phyloP scores from a whole-genome alignment of 23 tunicate genomes.

The Ascidia mentula region DNA sequence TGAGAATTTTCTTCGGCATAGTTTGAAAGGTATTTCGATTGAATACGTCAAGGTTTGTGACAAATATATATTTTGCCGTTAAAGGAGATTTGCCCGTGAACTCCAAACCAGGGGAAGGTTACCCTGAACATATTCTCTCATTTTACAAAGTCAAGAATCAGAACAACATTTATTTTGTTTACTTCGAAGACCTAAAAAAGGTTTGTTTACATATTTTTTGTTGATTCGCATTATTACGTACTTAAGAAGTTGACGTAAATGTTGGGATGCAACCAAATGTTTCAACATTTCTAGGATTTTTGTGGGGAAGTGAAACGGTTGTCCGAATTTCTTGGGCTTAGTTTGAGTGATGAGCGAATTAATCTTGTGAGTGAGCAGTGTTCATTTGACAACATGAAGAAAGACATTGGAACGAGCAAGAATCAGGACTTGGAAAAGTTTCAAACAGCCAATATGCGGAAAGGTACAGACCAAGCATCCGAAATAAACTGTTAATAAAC shows the following conservation, averaged over 20 bases:
- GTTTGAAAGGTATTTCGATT: background rate
- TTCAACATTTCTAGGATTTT: background rate
- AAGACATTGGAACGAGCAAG: background rate
- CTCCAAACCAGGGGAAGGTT: constrained; percentile 32
- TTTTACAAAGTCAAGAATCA: constrained; percentile 29
- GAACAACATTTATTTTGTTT: constrained; percentile 33
- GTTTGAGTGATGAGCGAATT: background rate
- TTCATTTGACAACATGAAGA: background rate
- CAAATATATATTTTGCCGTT: background rate
- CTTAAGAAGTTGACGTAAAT: background rate
- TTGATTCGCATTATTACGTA: background rate
- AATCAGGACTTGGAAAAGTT: background rate
- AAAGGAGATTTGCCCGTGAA: constrained; percentile 43
- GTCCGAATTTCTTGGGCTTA: background rate
- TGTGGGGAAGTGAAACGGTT: background rate
- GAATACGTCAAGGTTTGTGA: background rate
- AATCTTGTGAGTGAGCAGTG: background rate
- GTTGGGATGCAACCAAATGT: background rate
- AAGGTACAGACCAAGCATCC: background rate
- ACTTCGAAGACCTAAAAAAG: constrained; percentile 47
- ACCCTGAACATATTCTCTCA: constrained; percentile 29
- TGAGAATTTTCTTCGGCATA: background rate
- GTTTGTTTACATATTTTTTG: constrained; percentile 1
- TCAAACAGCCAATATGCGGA: background rate
- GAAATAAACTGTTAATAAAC: background rate